A percentile compares a stretch with the other conserved stretches of the same genome.
Conservation (phyloP, 2,797 vertebrate species). For the Rhinatrema bivittatum region DNA sequence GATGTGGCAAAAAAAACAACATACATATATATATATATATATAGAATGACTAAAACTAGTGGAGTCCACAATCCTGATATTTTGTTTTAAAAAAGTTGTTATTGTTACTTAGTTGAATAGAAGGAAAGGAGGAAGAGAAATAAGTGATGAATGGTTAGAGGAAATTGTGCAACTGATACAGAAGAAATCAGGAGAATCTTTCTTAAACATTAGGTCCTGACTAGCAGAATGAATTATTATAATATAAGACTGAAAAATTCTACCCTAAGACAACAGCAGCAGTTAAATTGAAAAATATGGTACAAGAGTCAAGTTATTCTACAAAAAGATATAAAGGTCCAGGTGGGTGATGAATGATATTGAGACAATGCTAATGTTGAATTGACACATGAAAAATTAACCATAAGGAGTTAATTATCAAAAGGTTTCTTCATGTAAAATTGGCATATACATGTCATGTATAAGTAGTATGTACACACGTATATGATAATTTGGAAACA, state of each 20-base stretch:
- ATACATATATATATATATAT: not conserved
- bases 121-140: not conserved
- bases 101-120: not conserved
- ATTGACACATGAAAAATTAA: no score
- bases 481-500: no score
- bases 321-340: not conserved
- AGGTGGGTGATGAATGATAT: not conserved
- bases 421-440: no score
- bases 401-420: no score
- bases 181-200: not conserved
- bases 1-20: not conserved
- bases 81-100: not conserved
- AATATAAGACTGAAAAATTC: not conserved
- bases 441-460: no score
- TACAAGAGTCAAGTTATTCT: not conserved
- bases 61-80: not conserved
- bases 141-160: not conserved
- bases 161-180: not conserved
- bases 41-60: not conserved
- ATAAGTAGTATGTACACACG: no score
- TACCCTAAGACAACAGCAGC: no score
- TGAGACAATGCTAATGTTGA: no score
- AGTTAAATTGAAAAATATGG: rapidly evolving
- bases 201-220: not conserved
- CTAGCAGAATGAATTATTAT: not conserved